Evolutionary conservation across 1,140 invertebrate genomes (phyloP).

Genomic region (Listronotus oregonensis): DNA sequence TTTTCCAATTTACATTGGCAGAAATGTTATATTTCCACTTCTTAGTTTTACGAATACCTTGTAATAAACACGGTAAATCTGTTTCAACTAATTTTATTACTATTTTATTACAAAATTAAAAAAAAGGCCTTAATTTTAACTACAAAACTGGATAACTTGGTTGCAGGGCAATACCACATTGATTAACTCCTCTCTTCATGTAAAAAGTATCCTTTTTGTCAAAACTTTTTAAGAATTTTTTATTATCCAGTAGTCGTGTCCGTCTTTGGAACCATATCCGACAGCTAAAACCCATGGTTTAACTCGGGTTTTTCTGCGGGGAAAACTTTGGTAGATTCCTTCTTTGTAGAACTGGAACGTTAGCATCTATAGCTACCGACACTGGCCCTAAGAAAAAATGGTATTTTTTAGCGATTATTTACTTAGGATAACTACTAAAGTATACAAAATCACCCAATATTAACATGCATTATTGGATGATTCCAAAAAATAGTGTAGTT

Average conservation of each 20-base stretch:
- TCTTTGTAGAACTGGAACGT: constrained; percentile 64
- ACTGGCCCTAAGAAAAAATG: constrained; percentile 71
- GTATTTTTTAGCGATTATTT: too few relatives aligned
- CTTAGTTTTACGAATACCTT: too few relatives aligned
- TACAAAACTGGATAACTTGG: constrained; percentile 84
- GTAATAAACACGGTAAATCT: too few relatives aligned
- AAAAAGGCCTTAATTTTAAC: not conserved
- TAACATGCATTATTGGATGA: too few relatives aligned
- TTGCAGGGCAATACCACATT: constrained; percentile 86
- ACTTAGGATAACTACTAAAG: too few relatives aligned
- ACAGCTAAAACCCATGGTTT: constrained; percentile 88
- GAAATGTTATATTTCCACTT: too few relatives aligned
- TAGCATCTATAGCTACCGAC: constrained; percentile 90
- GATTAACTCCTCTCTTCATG: constrained; percentile 82
- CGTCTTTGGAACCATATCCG: constrained; percentile 73
- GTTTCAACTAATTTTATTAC: too few relatives aligned
- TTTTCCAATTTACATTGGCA: too few relatives aligned
- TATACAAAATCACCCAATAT: too few relatives aligned
- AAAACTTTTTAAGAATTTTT: constrained; percentile 84
- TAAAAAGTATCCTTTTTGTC: constrained; percentile 83
- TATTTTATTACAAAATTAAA: too few relatives aligned
- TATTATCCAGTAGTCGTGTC: constrained; percentile 78
- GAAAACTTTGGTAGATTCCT: constrained; percentile 58
- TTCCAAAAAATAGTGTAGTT: too few relatives aligned
- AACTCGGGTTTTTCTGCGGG: constrained; percentile 69